Percentiles rank a stretch among this genome's conserved stretches.
These are phyloP conservation scores for Portunus trituberculatus DNA, from an alignment of 1,140 invertebrate species.

Conservation along the genomic window DNA sequence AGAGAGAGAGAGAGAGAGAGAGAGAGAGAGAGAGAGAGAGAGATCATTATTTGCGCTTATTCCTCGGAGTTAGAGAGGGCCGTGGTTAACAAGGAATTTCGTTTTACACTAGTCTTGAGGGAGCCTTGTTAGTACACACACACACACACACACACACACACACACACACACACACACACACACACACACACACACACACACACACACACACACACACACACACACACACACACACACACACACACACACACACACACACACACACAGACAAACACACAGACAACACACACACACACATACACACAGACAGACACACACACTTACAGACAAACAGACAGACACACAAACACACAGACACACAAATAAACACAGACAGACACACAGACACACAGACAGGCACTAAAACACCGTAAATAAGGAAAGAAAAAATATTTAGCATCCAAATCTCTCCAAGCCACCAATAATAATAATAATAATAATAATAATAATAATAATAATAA, in stretches of 20 bases:
- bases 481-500: slow-evolving; percentile 18
- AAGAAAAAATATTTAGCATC: background rate
- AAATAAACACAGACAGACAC: no score
- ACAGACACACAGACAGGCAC: background rate
- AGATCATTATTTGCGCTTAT: slow-evolving; percentile 51
- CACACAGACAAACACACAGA: no score
- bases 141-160: background rate
- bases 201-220: no score
- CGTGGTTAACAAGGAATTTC: slow-evolving; percentile 26
- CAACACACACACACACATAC: no score
- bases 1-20: slow-evolving; percentile 37
- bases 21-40: slow-evolving; percentile 40
- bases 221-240: no score
- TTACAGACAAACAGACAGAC: no score
- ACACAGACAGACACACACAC: no score
- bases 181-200: no score
- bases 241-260: no score
- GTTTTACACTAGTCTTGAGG: slow-evolving; percentile 27
- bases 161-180: no score
- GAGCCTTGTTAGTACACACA: background rate
- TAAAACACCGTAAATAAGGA: background rate
- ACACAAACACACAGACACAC: no score
- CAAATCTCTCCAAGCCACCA: background rate
- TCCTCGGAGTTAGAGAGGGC: background rate
- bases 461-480: background rate